A percentile compares a stretch with the other conserved stretches of the same genome.
These are phyloP conservation scores for Eolophus roseicapilla DNA, from an alignment of 2,113 vertebrate species.

Conservation along the genomic window DNA sequence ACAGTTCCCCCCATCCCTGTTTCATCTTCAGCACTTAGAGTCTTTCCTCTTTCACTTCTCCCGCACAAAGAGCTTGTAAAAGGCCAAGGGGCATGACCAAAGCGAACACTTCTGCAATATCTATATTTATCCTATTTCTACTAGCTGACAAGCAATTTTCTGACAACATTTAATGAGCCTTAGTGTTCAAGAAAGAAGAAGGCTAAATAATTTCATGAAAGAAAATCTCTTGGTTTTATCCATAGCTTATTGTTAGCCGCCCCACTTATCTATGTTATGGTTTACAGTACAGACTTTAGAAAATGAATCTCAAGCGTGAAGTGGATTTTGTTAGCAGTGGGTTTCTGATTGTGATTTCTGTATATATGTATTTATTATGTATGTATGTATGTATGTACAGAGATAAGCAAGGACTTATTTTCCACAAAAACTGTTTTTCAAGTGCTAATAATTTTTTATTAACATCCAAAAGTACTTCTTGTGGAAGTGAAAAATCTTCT, in stretches of 20 bases:
- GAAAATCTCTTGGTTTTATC: background rate
- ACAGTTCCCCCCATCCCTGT: background rate
- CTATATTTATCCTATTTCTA: background rate
- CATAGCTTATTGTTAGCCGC: background rate
- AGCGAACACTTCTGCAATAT: background rate
- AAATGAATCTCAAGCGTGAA: background rate
- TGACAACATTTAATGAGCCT: background rate
- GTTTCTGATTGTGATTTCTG: background rate
- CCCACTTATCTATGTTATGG: background rate
- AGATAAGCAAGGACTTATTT: background rate
- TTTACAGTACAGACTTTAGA: background rate
- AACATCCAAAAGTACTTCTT: background rate
- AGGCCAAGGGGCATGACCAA: background rate
- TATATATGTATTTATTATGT: background rate
- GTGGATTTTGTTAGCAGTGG: background rate
- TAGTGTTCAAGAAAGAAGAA: background rate
- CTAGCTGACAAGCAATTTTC: background rate
- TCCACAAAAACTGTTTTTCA: background rate
- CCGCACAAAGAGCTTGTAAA: background rate
- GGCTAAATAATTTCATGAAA: background rate
- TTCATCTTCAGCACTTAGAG: background rate
- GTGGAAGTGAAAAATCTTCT: background rate
- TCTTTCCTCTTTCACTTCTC: conserved; percentile 4
- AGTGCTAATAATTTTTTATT: background rate
- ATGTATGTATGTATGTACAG: background rate